Conservation (phyloP, 2,888 invertebrate genomes). For the Perizoma affinitatum region DNA sequence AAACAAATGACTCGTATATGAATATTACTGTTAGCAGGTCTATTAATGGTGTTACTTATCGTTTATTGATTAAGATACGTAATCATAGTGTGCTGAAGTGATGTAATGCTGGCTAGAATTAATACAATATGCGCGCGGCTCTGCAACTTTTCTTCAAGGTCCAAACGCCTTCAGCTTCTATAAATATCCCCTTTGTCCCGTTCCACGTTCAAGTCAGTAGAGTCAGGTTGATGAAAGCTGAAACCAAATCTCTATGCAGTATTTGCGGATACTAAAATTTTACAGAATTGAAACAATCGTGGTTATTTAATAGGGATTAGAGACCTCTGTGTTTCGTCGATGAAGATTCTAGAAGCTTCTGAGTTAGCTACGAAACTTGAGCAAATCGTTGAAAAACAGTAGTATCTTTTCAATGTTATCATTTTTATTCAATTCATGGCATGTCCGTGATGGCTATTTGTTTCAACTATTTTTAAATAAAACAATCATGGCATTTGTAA, state of each 20-base stretch:
- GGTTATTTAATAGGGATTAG: too few relatives aligned
- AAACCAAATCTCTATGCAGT: neutral
- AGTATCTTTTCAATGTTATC: too few relatives aligned
- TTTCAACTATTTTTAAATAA: neutral
- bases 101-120: neutral
- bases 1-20: neutral
- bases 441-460: too few relatives aligned
- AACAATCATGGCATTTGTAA: neutral
- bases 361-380: too few relatives aligned
- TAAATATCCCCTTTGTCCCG: constrained; percentile 37
- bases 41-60: neutral
- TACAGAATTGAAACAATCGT: neutral
- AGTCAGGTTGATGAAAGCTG: constrained; percentile 11
- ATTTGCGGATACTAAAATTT: neutral
- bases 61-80: neutral
- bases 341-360: too few relatives aligned
- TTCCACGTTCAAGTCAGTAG: constrained; percentile 12
- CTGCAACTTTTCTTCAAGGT: constrained; percentile 43
- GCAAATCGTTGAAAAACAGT: too few relatives aligned
- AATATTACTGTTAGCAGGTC: neutral
- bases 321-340: too few relatives aligned
- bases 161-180: constrained; percentile 39
- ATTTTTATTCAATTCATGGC: too few relatives aligned
- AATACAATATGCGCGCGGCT: constrained; percentile 19
- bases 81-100: neutral